Evolutionary conservation across 2,113 vertebrate genomes (phyloP), one percentile per base, ranked within the genome.

Genomic region (Rhynchomys soricoides): DNA sequence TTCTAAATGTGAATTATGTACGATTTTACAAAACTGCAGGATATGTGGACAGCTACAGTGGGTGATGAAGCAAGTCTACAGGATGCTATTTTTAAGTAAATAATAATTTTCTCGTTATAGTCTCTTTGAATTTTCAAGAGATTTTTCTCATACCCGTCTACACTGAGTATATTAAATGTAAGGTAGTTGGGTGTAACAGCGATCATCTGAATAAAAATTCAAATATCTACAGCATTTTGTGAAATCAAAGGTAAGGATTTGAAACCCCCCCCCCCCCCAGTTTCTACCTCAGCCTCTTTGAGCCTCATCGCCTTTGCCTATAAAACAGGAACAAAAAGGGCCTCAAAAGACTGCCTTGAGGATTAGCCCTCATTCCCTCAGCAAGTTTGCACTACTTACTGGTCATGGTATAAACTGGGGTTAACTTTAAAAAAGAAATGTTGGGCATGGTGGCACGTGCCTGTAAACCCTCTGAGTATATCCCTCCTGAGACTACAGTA

Each of bases 291-390:
- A 86, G 82, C 48, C 57, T 95, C 82, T 70, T 95, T 91, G 71
- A 86, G 73, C 59, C 26, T 94, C 52, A 90, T 55, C 93, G 93
- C 87, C 79, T 88, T 96, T 96, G 79, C 43, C 95, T 97, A 95
- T 90, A 96, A 96, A 96, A 97, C 90, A 97, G 93, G 48, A 71
- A 94, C 29, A 93, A 37, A 90, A 94, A 96, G 81, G 87, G 70
- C 37, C 45, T 94, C 78, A 95, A 85, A 96, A 85, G 94, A 94
- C 92, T 95, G 78, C 81, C 70, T 45, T 15, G 9, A 95, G 93
- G 95, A 95, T 96, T 93, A 97, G 45, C 45, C 92, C 26, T 64
- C n/a, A 70, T 75, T 95, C 34, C 66, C 79, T 95, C 89, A 83
- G 22, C 55, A 95, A 93, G 78, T 1, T 45, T 78, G 93, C n/a